Base-by-base conservation (phyloP, 2,797 vertebrate species). In the Hoplostethus atlanticus region DNA sequence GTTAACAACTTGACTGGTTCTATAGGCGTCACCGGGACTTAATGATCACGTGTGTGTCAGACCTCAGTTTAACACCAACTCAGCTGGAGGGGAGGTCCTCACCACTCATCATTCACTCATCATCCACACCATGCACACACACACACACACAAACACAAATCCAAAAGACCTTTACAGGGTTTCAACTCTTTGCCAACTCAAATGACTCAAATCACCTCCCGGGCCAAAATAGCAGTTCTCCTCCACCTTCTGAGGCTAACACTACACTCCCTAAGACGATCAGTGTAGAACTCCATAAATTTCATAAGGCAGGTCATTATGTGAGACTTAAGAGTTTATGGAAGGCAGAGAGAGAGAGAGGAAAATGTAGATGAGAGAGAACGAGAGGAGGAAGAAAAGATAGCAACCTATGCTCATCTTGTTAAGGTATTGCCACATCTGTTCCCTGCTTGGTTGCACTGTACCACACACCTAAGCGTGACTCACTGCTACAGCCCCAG, bases 401-500 rank as follows among this genome's bases (percentile, higher is more conserved):
- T 21, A 17, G 16, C 50, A 57, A 52, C 52, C 52, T 1, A 25
- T 73, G 59, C n/a, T 6, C 60, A 63, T 21, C 44, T 40, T 46
- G 73, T 21, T 59, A 15, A 5, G 25, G 25, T n/a, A 53, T 48
- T 48, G 8, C 11, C 51, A 91, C 92, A 94, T 94, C 92, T 95
- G 92, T 92, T 94, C 91, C 90, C 89, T 87, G 91, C 93, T 91
- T 21, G 55, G 47, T 85, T 84, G 93, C 92, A 92, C 91, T 91
- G 92, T 86, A 55, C 89, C 88, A 93, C 62, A 69, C 68, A 86
- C 76, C 90, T 92, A 48, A 68, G 87, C 91, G 92, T 94, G 93
- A 94, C 93, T 95, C 91, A 93, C 87, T 46, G 36, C 63, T 86
- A 94, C 92, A 95, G 89, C 93, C 81, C 93, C 93, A 93, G 93